These are phyloP conservation scores for Orthosia cruda DNA, from an alignment of 2,888 invertebrate genomes.

Conservation along the genomic window DNA sequence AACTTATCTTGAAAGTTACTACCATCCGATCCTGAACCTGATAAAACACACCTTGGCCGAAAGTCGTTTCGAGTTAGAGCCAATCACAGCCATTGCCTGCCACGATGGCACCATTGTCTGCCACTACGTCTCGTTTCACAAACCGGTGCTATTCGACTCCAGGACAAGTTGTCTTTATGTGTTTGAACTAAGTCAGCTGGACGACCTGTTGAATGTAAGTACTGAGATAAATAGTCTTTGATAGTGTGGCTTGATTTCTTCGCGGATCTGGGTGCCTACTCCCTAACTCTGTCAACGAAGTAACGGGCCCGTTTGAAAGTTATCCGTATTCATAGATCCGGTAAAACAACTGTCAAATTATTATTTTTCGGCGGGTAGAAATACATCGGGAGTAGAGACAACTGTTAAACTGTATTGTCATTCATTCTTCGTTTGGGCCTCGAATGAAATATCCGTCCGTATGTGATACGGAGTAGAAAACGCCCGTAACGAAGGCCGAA, in stretches of 20 bases:
- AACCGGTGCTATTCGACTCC: conserved; percentile 38
- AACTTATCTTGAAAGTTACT: background rate
- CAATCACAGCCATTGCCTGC: conserved; percentile 17
- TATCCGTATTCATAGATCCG: no score
- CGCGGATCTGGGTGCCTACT: no score
- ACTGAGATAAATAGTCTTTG: background rate
- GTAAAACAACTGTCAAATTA: no score
- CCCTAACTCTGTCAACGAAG: no score
- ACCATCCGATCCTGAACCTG: conserved; percentile 25
- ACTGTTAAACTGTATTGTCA: no score
- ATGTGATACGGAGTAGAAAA: no score
- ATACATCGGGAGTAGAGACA: no score
- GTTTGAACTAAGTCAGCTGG: conserved; percentile 25
- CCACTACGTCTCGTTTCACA: conserved; percentile 48
- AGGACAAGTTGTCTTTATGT: conserved; percentile 47
- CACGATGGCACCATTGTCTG: conserved; percentile 36
- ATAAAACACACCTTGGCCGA: conserved; percentile 30
- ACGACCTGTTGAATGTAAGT: conserved; percentile 28
- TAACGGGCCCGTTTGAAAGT: no score
- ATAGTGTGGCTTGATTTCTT: conserved; percentile 4
- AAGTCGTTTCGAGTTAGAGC: conserved; percentile 1
- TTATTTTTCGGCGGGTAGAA: no score
- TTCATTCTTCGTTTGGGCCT: no score
- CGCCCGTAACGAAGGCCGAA: no score
- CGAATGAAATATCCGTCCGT: no score